A percentile compares a stretch with the other conserved stretches of the same genome.
phyloP scores from a whole-genome alignment of 2,888 invertebrate species.

The Rhorus exstirpatorius region DNA sequence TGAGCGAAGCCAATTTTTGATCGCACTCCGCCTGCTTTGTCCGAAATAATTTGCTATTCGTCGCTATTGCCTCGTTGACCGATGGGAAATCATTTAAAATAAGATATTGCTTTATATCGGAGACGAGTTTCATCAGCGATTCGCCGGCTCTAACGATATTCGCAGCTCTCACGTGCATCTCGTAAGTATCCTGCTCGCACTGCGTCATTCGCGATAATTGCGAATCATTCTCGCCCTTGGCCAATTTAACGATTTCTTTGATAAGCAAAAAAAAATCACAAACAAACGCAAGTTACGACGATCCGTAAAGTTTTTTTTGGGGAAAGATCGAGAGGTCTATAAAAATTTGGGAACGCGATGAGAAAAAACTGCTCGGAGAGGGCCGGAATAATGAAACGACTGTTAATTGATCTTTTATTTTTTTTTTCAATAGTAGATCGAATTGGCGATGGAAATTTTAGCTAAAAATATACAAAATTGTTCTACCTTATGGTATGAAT shows the following conservation, averaged over 20 bases:
- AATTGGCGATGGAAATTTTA: neutral
- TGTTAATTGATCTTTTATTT: no score
- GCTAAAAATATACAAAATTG: no score
- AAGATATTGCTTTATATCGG: slow-evolving; percentile 98
- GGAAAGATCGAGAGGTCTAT: no score
- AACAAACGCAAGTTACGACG: neutral
- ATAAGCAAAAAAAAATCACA: slow-evolving; percentile 72
- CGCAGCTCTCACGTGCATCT: slow-evolving; percentile 98
- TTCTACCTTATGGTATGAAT: no score
- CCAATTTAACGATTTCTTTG: slow-evolving; percentile 95
- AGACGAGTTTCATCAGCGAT: slow-evolving; percentile 98
- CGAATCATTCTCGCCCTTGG: slow-evolving; percentile 96
- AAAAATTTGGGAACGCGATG: neutral
- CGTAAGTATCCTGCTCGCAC: slow-evolving; percentile 97
- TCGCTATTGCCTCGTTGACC: slow-evolving; percentile 98
- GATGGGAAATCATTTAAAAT: slow-evolving; percentile 99
- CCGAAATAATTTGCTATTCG: slow-evolving; percentile 95
- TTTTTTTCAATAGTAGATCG: neutral
- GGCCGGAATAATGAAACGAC: slow-evolving; percentile 4
- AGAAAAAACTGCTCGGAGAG: neutral
- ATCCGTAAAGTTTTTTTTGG: no score
- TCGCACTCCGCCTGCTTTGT: slow-evolving; percentile 97
- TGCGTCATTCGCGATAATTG: slow-evolving; percentile 96
- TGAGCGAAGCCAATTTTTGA: slow-evolving; percentile 95
- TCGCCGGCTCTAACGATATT: slow-evolving; percentile 99